Evolutionary conservation across 1,140 invertebrate genomes (phyloP), one percentile per base, ranked within the genome.

Genomic region (Globodera rostochiensis): DNA sequence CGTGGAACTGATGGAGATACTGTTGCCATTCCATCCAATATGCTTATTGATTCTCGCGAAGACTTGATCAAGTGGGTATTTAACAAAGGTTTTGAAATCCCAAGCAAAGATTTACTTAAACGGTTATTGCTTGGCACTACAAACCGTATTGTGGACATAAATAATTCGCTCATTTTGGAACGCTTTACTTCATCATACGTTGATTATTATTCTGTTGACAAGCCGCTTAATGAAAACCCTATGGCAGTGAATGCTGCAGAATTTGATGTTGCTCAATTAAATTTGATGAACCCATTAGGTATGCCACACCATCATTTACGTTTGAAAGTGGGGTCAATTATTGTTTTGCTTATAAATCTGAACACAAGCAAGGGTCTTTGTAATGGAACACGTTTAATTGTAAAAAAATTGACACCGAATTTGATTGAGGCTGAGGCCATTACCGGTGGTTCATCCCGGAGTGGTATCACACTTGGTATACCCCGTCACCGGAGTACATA

Each of bases 371-470:
- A 73, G 21, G 15, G 15, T 1, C 49, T 73, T 6, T 73, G 71
- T 25, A 73, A 73, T 8, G 71, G 71, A 47, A 73, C 71, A 0
- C 71, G 71, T 19, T 50, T 73, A 19, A 73, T 73, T 19, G 71
- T 73, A 3, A 73, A 21, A 73, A 73, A 21, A 5, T 19, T 73
- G 19, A 46, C 46, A 2, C 15, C 15, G 1, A 73, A 73, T 21
- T 8, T 73, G 6, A 73, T 73, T 4, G 0, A 1, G 15, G 71
- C 71, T 15, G 71, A 73, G 15, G 49, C 71, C 15, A 73, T 73
- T 6, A 73, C 15, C 6, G 71, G 71, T 5, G 5, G 50, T 8
- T 53, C 50, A 4, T 73, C 71, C 0, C 46, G 49, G 6, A 19
- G 49, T 73, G 71, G 71, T 1, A n/a, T 73, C 6, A n/a, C 21